Evolutionary conservation across 2,113 vertebrate species (phyloP).

Genomic region (Alectura lathami): DNA sequence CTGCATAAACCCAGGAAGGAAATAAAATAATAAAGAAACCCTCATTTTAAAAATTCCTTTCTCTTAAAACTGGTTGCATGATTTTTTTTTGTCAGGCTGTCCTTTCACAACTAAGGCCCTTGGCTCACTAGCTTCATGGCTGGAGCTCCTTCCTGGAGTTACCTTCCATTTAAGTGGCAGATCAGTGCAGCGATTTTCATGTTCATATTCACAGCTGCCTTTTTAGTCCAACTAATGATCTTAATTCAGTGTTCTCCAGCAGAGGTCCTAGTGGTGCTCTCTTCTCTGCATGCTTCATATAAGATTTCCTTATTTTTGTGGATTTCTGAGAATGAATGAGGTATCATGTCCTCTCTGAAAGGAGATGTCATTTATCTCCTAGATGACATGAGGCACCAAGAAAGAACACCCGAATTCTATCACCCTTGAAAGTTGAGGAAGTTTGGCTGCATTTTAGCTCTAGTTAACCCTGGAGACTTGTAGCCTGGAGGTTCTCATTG

Average conservation of each 20-base stretch:
- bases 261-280: not conserved
- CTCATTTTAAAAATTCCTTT: not conserved
- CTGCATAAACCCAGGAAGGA: not conserved
- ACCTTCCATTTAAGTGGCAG: not conserved
- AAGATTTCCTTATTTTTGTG: not conserved
- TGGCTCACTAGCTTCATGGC: not conserved
- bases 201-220: not conserved
- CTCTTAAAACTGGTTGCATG: not conserved
- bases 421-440: not conserved
- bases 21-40: not conserved
- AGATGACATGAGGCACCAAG: not conserved
- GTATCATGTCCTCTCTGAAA: not conserved
- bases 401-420: not conserved
- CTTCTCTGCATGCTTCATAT: not conserved
- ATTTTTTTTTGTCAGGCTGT: not conserved
- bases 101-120: not conserved
- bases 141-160: not conserved
- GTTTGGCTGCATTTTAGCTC: not conserved
- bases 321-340: not conserved
- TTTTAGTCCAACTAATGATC: not conserved
- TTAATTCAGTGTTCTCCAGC: not conserved
- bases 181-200: not conserved
- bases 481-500: not conserved
- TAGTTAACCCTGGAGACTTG: accelerated
- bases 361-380: not conserved